phyloP scores from a whole-genome alignment of 1,140 invertebrate species.

The Orchestia grillus region DNA sequence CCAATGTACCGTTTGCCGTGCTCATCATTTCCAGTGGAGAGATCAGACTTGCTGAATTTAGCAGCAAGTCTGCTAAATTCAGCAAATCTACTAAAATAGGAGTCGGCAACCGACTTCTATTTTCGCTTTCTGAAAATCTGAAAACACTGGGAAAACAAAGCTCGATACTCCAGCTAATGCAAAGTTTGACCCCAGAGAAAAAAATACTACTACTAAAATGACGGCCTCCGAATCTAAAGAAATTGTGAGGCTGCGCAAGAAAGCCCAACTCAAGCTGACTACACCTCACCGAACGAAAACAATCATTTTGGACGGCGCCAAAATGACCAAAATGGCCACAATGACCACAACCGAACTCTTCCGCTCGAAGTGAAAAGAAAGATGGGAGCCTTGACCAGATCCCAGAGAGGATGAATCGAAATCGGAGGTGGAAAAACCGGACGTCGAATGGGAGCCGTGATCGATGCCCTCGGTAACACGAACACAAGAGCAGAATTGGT shows the following conservation, averaged over 20 bases:
- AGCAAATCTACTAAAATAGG: too few relatives aligned
- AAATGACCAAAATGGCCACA: background rate
- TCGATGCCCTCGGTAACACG: background rate
- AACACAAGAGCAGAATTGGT: background rate
- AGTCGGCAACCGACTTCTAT: too few relatives aligned
- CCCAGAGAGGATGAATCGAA: background rate
- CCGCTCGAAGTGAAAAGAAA: background rate
- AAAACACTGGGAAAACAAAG: background rate
- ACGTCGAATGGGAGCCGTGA: background rate
- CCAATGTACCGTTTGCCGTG: too few relatives aligned
- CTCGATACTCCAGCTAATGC: background rate
- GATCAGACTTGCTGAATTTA: too few relatives aligned
- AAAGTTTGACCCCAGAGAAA: background rate
- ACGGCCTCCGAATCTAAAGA: background rate
- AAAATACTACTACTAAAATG: background rate
- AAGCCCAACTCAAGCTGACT: background rate
- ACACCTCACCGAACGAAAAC: background rate
- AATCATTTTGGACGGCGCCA: background rate
- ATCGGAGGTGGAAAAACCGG: background rate
- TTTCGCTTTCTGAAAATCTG: too few relatives aligned
- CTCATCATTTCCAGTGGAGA: too few relatives aligned
- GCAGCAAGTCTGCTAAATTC: too few relatives aligned
- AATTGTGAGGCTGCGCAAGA: background rate
- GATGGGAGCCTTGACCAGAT: background rate
- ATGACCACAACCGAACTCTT: background rate